phyloP scores from a whole-genome alignment of 2,888 invertebrate genomes.

The Phoenoteleia sp. region DNA sequence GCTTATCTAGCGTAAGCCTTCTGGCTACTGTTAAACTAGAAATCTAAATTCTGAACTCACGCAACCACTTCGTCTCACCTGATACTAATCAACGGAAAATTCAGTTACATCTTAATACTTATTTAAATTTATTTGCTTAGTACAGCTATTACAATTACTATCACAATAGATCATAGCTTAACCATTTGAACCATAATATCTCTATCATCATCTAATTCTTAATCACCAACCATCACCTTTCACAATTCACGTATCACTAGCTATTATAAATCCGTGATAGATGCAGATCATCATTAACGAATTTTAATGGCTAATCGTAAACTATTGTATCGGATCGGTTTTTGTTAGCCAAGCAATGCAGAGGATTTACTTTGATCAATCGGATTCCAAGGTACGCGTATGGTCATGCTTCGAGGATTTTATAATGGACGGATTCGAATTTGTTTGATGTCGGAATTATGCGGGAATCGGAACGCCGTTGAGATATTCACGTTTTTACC shows the following conservation, averaged over 20 bases:
- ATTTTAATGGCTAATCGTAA: slow-evolving; percentile 46
- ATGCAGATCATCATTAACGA: slow-evolving; percentile 63
- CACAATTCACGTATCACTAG: slow-evolving; percentile 46
- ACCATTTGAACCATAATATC: not conserved
- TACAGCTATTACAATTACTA: not conserved
- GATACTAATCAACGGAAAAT: not conserved
- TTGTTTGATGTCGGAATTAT: slow-evolving; percentile 70
- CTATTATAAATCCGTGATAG: slow-evolving; percentile 39
- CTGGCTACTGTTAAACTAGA: not conserved
- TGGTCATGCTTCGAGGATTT: slow-evolving; percentile 68
- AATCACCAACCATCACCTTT: slow-evolving; percentile 27
- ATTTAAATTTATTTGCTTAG: not conserved
- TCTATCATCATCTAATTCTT: not conserved
- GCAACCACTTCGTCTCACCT: not conserved
- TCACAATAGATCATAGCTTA: not conserved
- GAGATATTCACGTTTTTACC: slow-evolving; percentile 59
- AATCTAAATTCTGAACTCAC: not conserved
- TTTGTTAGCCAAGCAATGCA: slow-evolving; percentile 51
- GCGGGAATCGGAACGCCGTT: slow-evolving; percentile 65
- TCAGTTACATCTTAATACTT: not conserved
- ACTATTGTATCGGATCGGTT: slow-evolving; percentile 65
- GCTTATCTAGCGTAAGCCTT: not conserved
- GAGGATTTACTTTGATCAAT: slow-evolving; percentile 65
- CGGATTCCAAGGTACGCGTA: slow-evolving; percentile 66
- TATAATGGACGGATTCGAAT: slow-evolving; percentile 69